Base-by-base conservation (phyloP, 2,888 invertebrate genomes). In the Phragmatobia fuliginosa region DNA sequence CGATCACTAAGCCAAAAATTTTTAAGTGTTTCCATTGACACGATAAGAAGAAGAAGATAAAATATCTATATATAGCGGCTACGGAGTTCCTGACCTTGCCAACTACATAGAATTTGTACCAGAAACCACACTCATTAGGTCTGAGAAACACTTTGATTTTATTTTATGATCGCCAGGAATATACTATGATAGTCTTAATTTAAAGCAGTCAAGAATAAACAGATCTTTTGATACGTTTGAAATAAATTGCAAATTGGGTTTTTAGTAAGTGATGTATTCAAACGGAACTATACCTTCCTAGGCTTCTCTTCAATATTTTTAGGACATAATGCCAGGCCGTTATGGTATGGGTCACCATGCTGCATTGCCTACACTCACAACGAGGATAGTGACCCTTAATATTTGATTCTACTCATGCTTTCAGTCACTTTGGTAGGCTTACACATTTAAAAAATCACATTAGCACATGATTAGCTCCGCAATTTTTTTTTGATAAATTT, bases 81-180 rank as follows among this genome's bases (percentile, higher is more conserved):
- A 71, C 86, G 85, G 85, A 84, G 84, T 78, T 85, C 85, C 82
- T 85, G 81, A 79, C 87, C 87, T 87, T 86, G 83, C 62, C 68
- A 67, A 67, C 71, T 56, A 49, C 65, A 36, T 36, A 38, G 65
- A 65, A 67, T 82, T 79, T 74, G 77, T 71, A 79, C 75, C 66
- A 33, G 76, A 72, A 81, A 80, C 81, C 52, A 80, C 78, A 79
- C 76, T 76, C 69, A 77, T 82, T 77, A 78, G 64, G 74, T 63
- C 68, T 71, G 64, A 68, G 71, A 76, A 74, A 67, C 81, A 79
- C 87, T 87, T 85, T 87, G 86, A 87, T 82, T 82, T 81, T 74
- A 65, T 80, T 85, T 84, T 76, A 85, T 82, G 79, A 70, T 67
- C 62, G 52, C 67, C 73, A 60, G 73, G 80, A 84, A 86, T 88